Percentiles rank a stretch among this genome's conserved stretches.
These are phyloP conservation scores for Craseonycteris thonglongyai DNA, from an alignment of 2,113 vertebrate genomes.

Conservation along the genomic window DNA sequence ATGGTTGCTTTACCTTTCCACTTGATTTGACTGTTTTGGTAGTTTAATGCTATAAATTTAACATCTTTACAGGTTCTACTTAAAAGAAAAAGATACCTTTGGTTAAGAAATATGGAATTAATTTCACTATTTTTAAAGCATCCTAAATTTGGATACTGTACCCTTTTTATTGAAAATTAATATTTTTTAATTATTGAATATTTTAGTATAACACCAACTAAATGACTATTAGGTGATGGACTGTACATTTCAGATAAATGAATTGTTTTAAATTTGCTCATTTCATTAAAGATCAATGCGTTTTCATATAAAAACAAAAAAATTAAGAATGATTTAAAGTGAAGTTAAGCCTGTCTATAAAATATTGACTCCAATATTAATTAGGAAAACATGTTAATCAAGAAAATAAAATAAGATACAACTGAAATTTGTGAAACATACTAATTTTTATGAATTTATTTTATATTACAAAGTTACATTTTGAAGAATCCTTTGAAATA, in stretches of 20 bases:
- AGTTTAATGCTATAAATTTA: constrained; percentile 20
- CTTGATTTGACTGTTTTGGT: constrained; percentile 3
- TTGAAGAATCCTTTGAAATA: neutral
- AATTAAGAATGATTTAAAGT: neutral
- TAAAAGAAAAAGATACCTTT: constrained; percentile 7
- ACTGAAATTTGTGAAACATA: neutral
- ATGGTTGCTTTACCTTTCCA: constrained; percentile 19
- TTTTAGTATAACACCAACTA: neutral
- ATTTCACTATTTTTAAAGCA: neutral
- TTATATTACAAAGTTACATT: neutral
- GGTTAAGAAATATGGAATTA: constrained; percentile 27
- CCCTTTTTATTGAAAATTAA: constrained; percentile 7
- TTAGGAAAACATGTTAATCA: neutral
- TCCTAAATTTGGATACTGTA: neutral
- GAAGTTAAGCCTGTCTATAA: neutral
- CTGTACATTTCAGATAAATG: constrained; percentile 14
- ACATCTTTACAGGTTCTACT: neutral
- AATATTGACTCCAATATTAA: neutral
- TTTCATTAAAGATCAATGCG: neutral
- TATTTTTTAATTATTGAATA: constrained; percentile 9
- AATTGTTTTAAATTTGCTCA: constrained; percentile 11
- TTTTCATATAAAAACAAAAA: neutral
- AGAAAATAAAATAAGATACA: neutral
- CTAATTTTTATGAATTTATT: neutral
- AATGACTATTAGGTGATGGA: neutral